Evolutionary conservation across 2,888 invertebrate species (phyloP), one percentile per base, ranked within the genome.

Genomic region (Zygogramma bicolorata): DNA sequence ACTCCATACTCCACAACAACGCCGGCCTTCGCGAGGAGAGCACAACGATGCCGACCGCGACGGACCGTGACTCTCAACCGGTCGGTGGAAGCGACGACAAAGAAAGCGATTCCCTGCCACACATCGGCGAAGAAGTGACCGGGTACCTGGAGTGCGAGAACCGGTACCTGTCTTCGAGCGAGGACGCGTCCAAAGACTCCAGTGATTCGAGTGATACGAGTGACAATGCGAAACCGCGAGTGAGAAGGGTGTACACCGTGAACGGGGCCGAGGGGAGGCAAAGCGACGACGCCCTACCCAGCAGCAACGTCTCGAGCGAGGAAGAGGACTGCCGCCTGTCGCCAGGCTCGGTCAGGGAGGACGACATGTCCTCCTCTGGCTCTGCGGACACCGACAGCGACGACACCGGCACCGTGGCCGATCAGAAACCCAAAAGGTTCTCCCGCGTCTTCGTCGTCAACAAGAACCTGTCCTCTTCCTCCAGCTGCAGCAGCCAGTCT

Each of bases 361-460:
- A 84, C 68, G 84, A 84, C 68, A 79, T 83, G 79, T 82, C 83
- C 25, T 86, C 86, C 3, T 84, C 86, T 8, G 84, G 84, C 13
- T 83, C 85, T 4, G 84, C 83, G 7, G 86, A 86, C 29, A 86
- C 86, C 1, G 89, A 90, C 77, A 88, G 87, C 18, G 89, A 89
- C 79, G 90, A 89, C 77, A 89, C 89, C 0, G 92, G 92, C 13
- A 89, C 83, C 77, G 91, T 84, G 82, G 91, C 85, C 83, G 91
- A 84, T 87, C 89, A 82, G 88, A 88, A 88, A 62, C 86, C 88
- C 10, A 88, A 88, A 65, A 85, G 87, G 42, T 93, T 93, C 82
- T 91, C 92, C 38, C 89, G 92, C 68, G 91, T 93, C 18, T 93
- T 93, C 82, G 90, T 93, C 0, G 92, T 93, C 20, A 93, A 93